Conservation (phyloP, 2,113 vertebrate species). For the Atractosteus spatula region DNA sequence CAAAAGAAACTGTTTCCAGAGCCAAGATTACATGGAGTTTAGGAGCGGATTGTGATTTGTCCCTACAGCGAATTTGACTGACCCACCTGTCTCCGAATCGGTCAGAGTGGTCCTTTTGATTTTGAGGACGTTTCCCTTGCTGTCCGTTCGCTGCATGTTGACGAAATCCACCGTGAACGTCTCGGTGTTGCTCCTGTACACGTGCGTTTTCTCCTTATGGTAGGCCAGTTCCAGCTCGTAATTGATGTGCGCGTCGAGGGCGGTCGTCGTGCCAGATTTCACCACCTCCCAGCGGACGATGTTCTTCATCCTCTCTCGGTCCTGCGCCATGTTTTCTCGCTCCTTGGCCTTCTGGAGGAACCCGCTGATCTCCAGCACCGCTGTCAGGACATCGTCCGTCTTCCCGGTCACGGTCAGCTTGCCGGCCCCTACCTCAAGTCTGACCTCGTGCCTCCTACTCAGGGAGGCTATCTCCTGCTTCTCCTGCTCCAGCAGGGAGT, state of each 20-base stretch:
- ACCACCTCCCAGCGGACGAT: slow-evolving; percentile 42
- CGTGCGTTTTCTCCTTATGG: slow-evolving; percentile 26
- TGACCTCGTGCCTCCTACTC: slow-evolving; percentile 31
- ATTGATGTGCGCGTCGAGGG: slow-evolving; percentile 28
- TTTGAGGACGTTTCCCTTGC: slow-evolving; percentile 20
- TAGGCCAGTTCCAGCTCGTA: slow-evolving; percentile 40
- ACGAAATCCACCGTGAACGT: slow-evolving; percentile 35
- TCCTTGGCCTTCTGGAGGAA: slow-evolving; percentile 33
- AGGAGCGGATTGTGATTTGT: too few relatives aligned
- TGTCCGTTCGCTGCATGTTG: slow-evolving; percentile 26
- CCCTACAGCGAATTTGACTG: background rate
- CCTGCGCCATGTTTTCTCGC: slow-evolving; percentile 18
- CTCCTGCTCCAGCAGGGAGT: slow-evolving; percentile 24
- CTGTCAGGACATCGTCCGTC: slow-evolving; percentile 34
- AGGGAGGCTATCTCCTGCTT: slow-evolving; percentile 29
- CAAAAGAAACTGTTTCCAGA: too few relatives aligned
- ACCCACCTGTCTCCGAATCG: slow-evolving; percentile 40
- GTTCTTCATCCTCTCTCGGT: slow-evolving; percentile 35
- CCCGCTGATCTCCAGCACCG: slow-evolving; percentile 30
- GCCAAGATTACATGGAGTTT: too few relatives aligned
- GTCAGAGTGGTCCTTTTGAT: slow-evolving; percentile 36
- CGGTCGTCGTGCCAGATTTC: slow-evolving; percentile 16
- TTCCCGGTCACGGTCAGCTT: slow-evolving; percentile 39
- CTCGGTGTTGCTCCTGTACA: slow-evolving; percentile 20
- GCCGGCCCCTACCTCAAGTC: slow-evolving; percentile 18